Base-by-base conservation (phyloP, 2,888 invertebrate genomes). In the Latheticus oryzae region DNA sequence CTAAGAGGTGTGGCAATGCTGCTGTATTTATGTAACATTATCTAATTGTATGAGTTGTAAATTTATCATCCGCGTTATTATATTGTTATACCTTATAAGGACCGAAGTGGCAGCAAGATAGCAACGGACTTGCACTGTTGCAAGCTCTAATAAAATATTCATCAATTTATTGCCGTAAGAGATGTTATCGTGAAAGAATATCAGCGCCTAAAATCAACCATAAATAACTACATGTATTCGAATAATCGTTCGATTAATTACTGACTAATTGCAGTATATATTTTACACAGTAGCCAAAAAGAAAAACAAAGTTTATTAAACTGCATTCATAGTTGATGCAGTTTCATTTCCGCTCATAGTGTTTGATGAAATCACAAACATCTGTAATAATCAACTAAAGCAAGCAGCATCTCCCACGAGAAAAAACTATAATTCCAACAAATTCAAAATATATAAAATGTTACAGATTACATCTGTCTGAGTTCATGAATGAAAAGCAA, bases 101-200 rank as follows among this genome's bases (percentile, higher is more conserved):
- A 23, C 12, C 9, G 12, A 28, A 30, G 38, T 38, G 38, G 38
- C 38, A 38, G 38, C 38, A 13, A 23, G 30, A 32, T 45, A 32
- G 30, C 24, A 15, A 42, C 32, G 9, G 19, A 45, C 30, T 24
- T 32, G 45, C 32, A 32, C 45, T 45, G 45, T 45, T 45, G 45
- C 45, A 32, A 45, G 30, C 9, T 43, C 42, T 43, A 43, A 45
- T 45, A 45, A 45, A 45, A 45, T 45, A 45, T 45, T 45, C 45
- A 45, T 45, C 45, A 45, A 45, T 45, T 45, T 30, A 32, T 17
- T 19, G 45, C 45, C 45, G 8, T 2, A n/a, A 32, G 45, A 45
- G 45, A 45, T 45, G 30, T 11, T 45, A 45, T 45, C 45, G 32
- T 1, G n/a, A 15, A 28, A 9, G 26, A 17, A 15, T 45, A 45